Percentiles rank a stretch among this genome's conserved stretches.
phyloP scores from a whole-genome alignment of 2,797 vertebrate genomes.

The Triplophysa bombifrons region DNA sequence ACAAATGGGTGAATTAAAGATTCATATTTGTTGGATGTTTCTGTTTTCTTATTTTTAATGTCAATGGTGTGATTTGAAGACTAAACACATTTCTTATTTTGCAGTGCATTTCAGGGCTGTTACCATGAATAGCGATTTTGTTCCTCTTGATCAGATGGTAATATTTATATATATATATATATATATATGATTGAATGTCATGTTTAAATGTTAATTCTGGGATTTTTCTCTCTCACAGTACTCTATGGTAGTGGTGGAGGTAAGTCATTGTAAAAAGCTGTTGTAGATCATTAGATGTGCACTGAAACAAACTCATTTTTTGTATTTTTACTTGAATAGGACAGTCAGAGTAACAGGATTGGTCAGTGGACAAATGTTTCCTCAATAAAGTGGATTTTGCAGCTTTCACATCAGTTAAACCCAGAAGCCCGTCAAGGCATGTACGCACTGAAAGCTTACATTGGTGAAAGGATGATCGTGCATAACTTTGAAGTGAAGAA shows the following conservation, averaged over 20 bases:
- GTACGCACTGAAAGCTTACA: not conserved
- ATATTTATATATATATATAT: not conserved
- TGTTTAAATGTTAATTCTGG: no score
- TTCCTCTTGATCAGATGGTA: not conserved
- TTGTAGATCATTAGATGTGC: no score
- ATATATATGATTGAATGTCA: no score
- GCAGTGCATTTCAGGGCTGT: not conserved
- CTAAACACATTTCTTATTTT: not conserved
- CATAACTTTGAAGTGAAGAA: slow-evolving; percentile 49
- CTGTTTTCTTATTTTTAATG: no score
- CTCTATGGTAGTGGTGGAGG: slow-evolving; percentile 59
- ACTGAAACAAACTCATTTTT: no score
- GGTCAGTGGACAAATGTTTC: no score
- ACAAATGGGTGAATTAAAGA: slow-evolving; percentile 74
- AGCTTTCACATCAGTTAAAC: slow-evolving; percentile 50
- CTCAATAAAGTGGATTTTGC: slow-evolving; percentile 30
- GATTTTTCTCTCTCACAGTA: slow-evolving; percentile 56
- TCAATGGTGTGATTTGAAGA: no score
- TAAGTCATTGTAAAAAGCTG: slow-evolving; percentile 59
- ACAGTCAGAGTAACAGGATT: not conserved
- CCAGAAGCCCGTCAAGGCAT: slow-evolving; percentile 43
- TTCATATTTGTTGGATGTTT: no score
- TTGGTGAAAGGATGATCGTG: not conserved
- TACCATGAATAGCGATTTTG: not conserved
- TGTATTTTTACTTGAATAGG: slow-evolving; percentile 28